These are phyloP conservation scores for Oryzaephilus surinamensis DNA, from an alignment of 1,140 invertebrate genomes.

Conservation along the genomic window DNA sequence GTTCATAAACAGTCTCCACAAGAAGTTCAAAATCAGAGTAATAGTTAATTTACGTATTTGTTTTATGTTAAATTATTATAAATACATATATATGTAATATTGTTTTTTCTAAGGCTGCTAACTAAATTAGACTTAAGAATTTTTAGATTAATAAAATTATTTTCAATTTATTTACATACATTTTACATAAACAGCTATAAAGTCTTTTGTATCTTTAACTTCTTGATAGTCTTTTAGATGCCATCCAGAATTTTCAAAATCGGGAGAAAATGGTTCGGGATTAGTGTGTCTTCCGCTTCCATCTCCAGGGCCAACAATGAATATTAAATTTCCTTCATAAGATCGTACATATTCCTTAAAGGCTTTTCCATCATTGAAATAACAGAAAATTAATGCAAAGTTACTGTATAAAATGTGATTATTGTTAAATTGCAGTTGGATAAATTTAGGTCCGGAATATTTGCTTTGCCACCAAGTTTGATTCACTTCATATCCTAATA, in stretches of 20 bases:
- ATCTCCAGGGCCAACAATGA: conserved; percentile 60
- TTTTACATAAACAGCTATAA: conserved; percentile 40
- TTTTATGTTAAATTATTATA: no score
- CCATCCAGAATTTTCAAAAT: conserved; percentile 35
- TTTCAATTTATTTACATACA: conserved; percentile 6
- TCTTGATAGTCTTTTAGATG: conserved; percentile 26
- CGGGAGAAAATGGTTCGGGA: conserved; percentile 50
- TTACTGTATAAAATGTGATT: conserved; percentile 31
- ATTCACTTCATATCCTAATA: conserved; percentile 49
- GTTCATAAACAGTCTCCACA: conserved; percentile 20
- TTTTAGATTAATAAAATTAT: no score
- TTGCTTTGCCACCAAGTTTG: conserved; percentile 49
- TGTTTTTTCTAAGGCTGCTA: no score
- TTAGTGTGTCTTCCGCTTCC: conserved; percentile 51
- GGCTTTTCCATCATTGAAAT: conserved; percentile 58
- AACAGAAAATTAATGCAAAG: conserved; percentile 60
- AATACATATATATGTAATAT: no score
- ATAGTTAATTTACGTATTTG: no score
- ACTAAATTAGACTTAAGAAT: conserved; percentile 5
- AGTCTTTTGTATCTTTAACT: conserved; percentile 39
- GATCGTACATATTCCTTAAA: conserved; percentile 53
- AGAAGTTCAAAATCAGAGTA: no score
- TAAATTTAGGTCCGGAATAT: conserved; percentile 45
- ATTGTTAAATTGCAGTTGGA: conserved; percentile 37
- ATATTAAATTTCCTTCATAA: conserved; percentile 48